Evolutionary conservation across 2,888 invertebrate species (phyloP), one percentile per base, ranked within the genome.

Genomic region (Drosophila monieri): DNA sequence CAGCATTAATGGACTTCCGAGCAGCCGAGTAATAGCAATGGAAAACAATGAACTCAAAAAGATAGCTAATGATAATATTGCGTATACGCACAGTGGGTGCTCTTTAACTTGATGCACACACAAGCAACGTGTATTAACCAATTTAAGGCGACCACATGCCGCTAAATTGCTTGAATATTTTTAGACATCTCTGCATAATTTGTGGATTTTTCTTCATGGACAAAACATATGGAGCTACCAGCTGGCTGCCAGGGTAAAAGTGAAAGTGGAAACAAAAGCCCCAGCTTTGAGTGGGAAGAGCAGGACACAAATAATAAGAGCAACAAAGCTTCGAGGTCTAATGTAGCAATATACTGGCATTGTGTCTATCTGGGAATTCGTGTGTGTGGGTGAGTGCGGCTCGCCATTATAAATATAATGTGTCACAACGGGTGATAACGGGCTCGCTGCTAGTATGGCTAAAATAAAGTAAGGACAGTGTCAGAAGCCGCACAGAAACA

Each of bases 361-460:
- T 77, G 60, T 76, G 54, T 65, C 77, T 73, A 51, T 18, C 49
- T 46, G 48, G 21, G 30, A 21, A 37, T 54, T 48, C 54, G 14
- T 62, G 59, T 46, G 49, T 43, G 48, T 39, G 64, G 41, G 30
- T 46, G 55, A 46, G 47, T 64, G 15, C 30, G 43, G 47, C 53
- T 67, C 67, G 85, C 75, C 78, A 67, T 88, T 84, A 88, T 79
- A 85, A 80, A 85, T 87, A 87, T 85, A 80, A 87, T 87, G 76
- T 85, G 88, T 87, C 85, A 75, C 85, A 77, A 76, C 69, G 78
- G 65, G 88, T 76, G 85, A 85, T 88, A 85, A 77, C 78, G 75
- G 62, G 68, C 66, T 71, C 64, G 70, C 78, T 72, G 78, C 60
- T 57, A 43, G 47, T 41, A 35, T 9, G 64, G 48, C 62, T 51